phyloP scores from a whole-genome alignment of 2,888 invertebrate genomes.

The Lumbricus terrestris region DNA sequence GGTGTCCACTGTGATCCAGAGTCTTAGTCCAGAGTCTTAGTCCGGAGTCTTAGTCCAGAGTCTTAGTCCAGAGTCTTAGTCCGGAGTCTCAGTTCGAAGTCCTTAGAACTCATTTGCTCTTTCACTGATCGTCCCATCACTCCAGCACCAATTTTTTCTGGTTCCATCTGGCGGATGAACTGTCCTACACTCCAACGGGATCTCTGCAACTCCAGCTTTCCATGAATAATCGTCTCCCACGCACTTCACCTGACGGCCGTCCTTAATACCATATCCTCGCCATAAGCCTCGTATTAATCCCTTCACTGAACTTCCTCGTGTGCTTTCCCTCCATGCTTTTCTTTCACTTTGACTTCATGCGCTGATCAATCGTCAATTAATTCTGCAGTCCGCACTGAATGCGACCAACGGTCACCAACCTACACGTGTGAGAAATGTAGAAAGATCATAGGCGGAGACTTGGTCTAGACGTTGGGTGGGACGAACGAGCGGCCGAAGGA shows the following conservation, averaged over 20 bases:
- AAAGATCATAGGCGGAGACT: too few species aligned
- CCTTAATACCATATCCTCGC: not conserved
- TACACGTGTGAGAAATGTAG: too few species aligned
- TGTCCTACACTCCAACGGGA: not conserved
- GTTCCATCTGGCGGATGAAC: not conserved
- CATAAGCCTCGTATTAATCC: too few species aligned
- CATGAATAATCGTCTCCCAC: too few species aligned
- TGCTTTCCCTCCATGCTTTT: not conserved
- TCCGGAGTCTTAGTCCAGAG: too few species aligned
- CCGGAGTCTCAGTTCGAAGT: too few species aligned
- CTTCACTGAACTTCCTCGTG: not conserved
- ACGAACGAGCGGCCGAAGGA: too few species aligned
- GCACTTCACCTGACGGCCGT: not conserved
- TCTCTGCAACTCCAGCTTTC: not conserved
- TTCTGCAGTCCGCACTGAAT: not conserved
- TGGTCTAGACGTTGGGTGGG: too few species aligned
- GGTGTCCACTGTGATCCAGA: not conserved
- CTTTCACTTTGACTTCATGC: not conserved
- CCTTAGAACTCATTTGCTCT: not conserved
- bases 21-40: not conserved
- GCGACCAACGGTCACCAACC: too few species aligned
- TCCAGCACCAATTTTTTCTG: not conserved
- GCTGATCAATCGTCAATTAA: too few species aligned
- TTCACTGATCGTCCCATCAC: not conserved
- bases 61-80: too few species aligned